phyloP scores from a whole-genome alignment of 1,140 invertebrate species.

The Apis cerana region DNA sequence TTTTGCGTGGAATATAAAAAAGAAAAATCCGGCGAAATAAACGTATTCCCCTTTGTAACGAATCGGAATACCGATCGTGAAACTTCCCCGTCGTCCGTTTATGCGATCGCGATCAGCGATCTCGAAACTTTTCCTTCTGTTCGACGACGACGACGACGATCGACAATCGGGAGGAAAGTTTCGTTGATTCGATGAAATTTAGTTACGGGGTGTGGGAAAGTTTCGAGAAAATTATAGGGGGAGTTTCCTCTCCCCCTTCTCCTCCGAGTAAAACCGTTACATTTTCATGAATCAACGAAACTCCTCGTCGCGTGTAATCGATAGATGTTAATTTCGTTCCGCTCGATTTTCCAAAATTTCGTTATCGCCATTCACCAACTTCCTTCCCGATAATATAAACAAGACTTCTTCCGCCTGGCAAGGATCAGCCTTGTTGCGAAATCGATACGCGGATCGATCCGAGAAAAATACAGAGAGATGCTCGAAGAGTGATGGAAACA shows the following conservation, averaged over 20 bases:
- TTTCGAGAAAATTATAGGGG: conserved; percentile 35
- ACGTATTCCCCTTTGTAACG: too few relatives aligned
- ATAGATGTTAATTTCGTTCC: conserved; percentile 49
- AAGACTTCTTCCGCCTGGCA: neutral
- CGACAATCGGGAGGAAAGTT: conserved; percentile 25
- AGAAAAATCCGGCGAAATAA: too few relatives aligned
- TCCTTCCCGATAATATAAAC: conserved; percentile 1
- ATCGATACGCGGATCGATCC: too few relatives aligned
- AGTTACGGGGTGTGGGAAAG: conserved; percentile 17
- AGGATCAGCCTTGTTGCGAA: too few relatives aligned
- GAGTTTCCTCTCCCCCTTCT: neutral
- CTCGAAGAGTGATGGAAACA: too few relatives aligned
- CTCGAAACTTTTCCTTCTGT: conserved; percentile 38
- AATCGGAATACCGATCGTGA: too few relatives aligned
- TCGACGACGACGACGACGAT: neutral
- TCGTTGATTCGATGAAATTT: conserved; percentile 49
- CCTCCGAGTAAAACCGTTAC: conserved; percentile 28
- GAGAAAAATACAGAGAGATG: too few relatives aligned
- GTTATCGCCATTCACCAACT: conserved; percentile 32
- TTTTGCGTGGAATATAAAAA: too few relatives aligned
- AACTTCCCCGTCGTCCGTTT: neutral
- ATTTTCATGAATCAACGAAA: conserved; percentile 46
- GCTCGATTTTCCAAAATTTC: conserved; percentile 41
- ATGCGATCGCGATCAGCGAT: conserved; percentile 24
- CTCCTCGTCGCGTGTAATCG: conserved; percentile 32